Percentiles rank a stretch among this genome's conserved stretches.
These are phyloP conservation scores for Coregonus clupeaformis DNA, from an alignment of 2,113 vertebrate genomes.

Conservation along the genomic window DNA sequence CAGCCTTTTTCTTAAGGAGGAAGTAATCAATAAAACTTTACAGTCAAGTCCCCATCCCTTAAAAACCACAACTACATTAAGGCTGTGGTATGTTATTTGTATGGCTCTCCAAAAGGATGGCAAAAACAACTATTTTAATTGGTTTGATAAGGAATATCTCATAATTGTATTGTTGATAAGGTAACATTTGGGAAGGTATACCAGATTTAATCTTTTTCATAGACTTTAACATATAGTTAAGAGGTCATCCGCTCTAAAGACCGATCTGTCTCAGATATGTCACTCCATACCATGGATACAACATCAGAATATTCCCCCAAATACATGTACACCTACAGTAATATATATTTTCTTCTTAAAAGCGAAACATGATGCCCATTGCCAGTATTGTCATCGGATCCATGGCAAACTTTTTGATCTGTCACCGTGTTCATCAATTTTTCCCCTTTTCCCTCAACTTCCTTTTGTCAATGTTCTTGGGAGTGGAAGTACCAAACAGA, in stretches of 20 bases:
- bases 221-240: background rate
- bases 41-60: no score
- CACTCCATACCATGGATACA: background rate
- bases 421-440: background rate
- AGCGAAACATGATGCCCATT: background rate
- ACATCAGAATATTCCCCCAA: background rate
- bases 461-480: background rate
- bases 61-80: no score
- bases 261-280: background rate
- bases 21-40: conserved; percentile 1
- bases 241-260: background rate
- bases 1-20: background rate
- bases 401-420: background rate
- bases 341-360: background rate
- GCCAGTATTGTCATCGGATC: background rate
- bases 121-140: background rate
- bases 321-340: background rate
- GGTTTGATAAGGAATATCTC: background rate
- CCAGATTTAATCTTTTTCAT: background rate
- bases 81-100: background rate
- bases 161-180: background rate
- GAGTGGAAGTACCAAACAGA: background rate
- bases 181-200: background rate
- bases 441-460: background rate
- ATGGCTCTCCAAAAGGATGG: background rate